A percentile compares a stretch with the other conserved stretches of the same genome.
phyloP scores from a whole-genome alignment of 35 echinoderm and acorn worm genomes.

The Lytechinus pictus region DNA sequence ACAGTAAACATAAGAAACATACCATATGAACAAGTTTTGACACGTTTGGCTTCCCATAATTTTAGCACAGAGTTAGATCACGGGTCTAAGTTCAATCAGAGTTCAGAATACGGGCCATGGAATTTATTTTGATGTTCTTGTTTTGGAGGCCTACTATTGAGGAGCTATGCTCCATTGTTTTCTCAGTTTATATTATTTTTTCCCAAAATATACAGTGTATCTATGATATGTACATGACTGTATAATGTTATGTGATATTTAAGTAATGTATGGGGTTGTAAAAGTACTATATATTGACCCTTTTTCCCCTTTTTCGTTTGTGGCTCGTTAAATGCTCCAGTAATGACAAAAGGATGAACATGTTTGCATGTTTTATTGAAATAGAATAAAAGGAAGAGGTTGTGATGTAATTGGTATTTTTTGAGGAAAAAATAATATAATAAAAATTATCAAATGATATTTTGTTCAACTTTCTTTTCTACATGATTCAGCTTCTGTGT shows the following conservation, averaged over 20 bases:
- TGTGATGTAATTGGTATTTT: background rate
- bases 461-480: background rate
- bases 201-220: background rate
- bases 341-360: background rate
- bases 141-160: too few species aligned
- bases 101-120: too few species aligned
- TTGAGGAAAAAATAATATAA: conserved; percentile 8
- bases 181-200: conserved; percentile 8
- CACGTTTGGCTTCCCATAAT: too few species aligned
- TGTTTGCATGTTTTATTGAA: background rate
- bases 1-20: too few species aligned
- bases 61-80: too few species aligned
- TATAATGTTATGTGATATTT: background rate
- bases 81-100: too few species aligned
- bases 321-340: background rate
- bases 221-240: background rate
- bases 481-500: too few species aligned
- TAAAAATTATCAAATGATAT: background rate
- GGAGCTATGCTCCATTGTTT: too few species aligned
- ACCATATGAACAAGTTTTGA: too few species aligned
- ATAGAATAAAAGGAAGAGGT: background rate
- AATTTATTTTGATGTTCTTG: too few species aligned
- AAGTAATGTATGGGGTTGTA: background rate
- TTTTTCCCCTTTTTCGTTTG: background rate
- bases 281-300: background rate